Evolutionary conservation across 1,140 invertebrate genomes (phyloP).

Genomic region (Penaeus vannamei): DNA sequence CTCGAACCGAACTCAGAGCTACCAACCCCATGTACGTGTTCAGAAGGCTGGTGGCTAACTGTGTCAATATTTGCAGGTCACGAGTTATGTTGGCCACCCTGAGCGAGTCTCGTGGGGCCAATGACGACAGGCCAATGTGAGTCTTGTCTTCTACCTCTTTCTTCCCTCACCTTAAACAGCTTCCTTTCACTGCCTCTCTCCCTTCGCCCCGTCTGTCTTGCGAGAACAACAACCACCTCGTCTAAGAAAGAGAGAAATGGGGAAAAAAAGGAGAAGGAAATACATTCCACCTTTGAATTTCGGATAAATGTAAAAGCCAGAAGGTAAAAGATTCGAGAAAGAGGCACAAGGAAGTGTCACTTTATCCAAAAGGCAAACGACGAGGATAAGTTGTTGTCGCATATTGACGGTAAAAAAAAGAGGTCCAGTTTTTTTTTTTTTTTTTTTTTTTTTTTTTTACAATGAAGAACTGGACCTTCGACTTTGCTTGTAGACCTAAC

Average conservation of each 20-base stretch:
- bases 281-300: too few species aligned
- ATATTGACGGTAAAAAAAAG: too few species aligned
- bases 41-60: conserved; percentile 55
- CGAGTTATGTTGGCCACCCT: conserved; percentile 68
- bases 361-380: too few species aligned
- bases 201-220: neutral
- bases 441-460: too few species aligned
- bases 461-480: neutral
- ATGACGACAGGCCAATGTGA: conserved; percentile 68
- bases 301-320: too few species aligned
- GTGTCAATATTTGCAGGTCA: conserved; percentile 66
- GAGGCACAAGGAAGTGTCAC: too few species aligned
- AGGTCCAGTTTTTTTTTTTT: too few species aligned
- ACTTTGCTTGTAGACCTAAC: neutral
- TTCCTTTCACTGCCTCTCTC: neutral
- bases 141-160: conserved; percentile 45
- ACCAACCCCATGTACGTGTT: conserved; percentile 10
- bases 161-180: neutral
- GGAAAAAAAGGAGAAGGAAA: too few species aligned
- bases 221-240: too few species aligned
- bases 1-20: conserved; percentile 24
- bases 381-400: too few species aligned
- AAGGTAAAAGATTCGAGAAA: too few species aligned
- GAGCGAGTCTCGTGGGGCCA: conserved; percentile 66
- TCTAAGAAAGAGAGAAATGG: too few species aligned